Evolutionary conservation across 2,797 vertebrate genomes (phyloP).

Genomic region (Neosalanx taihuensis): DNA sequence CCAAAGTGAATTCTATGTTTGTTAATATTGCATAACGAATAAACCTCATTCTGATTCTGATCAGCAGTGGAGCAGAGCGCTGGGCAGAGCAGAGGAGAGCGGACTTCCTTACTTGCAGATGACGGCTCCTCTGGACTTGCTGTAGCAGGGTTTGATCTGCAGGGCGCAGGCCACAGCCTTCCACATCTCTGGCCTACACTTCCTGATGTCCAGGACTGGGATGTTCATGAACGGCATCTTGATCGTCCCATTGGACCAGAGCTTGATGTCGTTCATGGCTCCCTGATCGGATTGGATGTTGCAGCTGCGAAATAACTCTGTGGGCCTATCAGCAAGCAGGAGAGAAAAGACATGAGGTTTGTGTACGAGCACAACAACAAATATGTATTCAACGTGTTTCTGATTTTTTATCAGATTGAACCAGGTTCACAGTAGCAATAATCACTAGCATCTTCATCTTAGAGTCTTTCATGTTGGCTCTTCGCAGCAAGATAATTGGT

Average conservation of each 20-base stretch:
- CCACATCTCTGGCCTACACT: conserved; percentile 95
- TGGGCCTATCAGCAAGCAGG: conserved; percentile 76
- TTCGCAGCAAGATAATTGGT: conserved; percentile 22
- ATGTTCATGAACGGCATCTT: conserved; percentile 99
- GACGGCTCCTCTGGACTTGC: conserved; percentile 91
- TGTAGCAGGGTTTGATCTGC: conserved; percentile 97
- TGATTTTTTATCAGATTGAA: neutral
- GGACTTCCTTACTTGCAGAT: conserved; percentile 92
- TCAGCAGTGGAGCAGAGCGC: neutral
- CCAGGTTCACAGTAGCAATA: neutral
- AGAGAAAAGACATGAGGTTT: neutral
- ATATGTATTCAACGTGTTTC: neutral
- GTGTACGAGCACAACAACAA: neutral
- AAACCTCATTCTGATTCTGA: too few relatives aligned
- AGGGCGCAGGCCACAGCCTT: conserved; percentile 94
- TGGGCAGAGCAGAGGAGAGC: neutral
- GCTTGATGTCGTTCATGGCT: conserved; percentile 96
- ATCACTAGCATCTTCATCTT: neutral
- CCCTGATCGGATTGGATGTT: conserved; percentile 96
- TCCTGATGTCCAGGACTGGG: conserved; percentile 93
- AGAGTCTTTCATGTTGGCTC: conserved; percentile 40
- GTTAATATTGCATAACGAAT: too few relatives aligned
- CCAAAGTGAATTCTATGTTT: too few relatives aligned
- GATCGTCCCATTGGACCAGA: conserved; percentile 97
- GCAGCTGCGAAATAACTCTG: conserved; percentile 96